phyloP scores from a whole-genome alignment of 2,888 invertebrate species.

The Macropis europaea region DNA sequence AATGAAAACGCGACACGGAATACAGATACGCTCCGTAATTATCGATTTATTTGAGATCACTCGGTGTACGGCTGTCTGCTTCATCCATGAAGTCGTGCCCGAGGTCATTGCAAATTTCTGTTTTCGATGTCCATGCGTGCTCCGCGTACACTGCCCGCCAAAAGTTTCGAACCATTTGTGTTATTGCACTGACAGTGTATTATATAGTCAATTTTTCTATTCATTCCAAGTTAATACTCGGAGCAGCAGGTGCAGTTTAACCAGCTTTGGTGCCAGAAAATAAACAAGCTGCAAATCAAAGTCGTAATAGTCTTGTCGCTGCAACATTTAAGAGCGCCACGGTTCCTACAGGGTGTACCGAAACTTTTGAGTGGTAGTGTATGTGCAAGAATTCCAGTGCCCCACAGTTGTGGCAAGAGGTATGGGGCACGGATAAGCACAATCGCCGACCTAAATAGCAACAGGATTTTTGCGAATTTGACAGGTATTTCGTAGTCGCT shows the following conservation, averaged over 20 bases:
- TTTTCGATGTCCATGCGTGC: conserved; percentile 6
- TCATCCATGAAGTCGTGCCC: conserved; percentile 13
- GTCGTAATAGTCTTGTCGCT: too few species aligned
- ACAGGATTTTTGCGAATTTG: conserved; percentile 26
- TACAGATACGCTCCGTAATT: conserved; percentile 11
- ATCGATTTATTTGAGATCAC: conserved; percentile 34
- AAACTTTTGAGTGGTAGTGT: too few species aligned
- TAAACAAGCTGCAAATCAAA: too few species aligned
- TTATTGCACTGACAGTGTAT: background rate
- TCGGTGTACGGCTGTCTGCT: conserved; percentile 3
- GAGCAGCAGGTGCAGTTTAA: too few species aligned
- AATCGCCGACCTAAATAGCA: conserved; percentile 35
- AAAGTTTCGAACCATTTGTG: background rate
- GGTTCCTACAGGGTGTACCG: too few species aligned
- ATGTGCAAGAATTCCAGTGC: too few species aligned
- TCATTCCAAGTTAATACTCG: too few species aligned
- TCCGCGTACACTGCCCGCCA: background rate
- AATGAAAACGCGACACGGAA: conserved; percentile 30
- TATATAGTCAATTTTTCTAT: too few species aligned
- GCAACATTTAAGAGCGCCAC: too few species aligned
- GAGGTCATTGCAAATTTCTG: background rate
- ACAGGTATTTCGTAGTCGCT: conserved; percentile 5
- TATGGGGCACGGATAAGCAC: conserved; percentile 8
- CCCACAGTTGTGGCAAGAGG: background rate
- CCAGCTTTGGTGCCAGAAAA: too few species aligned